Percentiles rank a stretch among this genome's conserved stretches.
phyloP scores from a whole-genome alignment of 2,797 vertebrate genomes.

The Melanotaenia maccullochi region DNA sequence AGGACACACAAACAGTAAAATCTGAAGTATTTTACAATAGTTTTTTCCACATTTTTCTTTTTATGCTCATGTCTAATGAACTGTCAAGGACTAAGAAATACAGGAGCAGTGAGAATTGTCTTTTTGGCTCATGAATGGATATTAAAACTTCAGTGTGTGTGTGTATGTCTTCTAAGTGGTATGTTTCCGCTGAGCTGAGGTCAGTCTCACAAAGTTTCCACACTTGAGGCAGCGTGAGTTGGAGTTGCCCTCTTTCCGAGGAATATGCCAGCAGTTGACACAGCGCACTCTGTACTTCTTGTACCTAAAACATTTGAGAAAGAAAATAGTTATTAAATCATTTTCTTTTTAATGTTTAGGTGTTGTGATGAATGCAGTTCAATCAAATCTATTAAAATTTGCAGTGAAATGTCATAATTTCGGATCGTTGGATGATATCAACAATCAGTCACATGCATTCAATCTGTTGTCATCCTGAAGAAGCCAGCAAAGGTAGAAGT shows the following conservation, averaged over 20 bases:
- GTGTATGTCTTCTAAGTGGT: slow-evolving; percentile 43
- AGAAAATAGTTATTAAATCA: slow-evolving; percentile 1
- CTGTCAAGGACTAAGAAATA: slow-evolving; percentile 6
- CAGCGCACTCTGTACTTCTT: slow-evolving; percentile 92
- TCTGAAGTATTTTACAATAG: neutral
- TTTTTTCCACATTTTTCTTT: neutral
- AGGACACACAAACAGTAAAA: slow-evolving; percentile 12
- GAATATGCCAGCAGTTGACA: slow-evolving; percentile 89
- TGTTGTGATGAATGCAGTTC: neutral
- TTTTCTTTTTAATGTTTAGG: slow-evolving; percentile 3
- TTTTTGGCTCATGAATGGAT: slow-evolving; percentile 32
- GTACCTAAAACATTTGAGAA: slow-evolving; percentile 76
- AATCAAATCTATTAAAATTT: neutral
- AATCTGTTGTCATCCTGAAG: too few relatives aligned
- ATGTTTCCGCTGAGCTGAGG: slow-evolving; percentile 72
- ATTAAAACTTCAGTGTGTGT: slow-evolving; percentile 21
- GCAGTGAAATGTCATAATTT: neutral
- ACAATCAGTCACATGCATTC: too few relatives aligned
- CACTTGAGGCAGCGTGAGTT: slow-evolving; percentile 85
- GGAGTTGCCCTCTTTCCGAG: slow-evolving; percentile 86
- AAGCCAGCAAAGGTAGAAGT: too few relatives aligned
- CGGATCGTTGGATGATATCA: neutral
- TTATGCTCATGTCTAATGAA: slow-evolving; percentile 3
- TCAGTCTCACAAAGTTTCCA: slow-evolving; percentile 79
- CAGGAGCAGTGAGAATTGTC: neutral